phyloP scores from a whole-genome alignment of 2,888 invertebrate species.

The Caenorhabditis macrosperma region DNA sequence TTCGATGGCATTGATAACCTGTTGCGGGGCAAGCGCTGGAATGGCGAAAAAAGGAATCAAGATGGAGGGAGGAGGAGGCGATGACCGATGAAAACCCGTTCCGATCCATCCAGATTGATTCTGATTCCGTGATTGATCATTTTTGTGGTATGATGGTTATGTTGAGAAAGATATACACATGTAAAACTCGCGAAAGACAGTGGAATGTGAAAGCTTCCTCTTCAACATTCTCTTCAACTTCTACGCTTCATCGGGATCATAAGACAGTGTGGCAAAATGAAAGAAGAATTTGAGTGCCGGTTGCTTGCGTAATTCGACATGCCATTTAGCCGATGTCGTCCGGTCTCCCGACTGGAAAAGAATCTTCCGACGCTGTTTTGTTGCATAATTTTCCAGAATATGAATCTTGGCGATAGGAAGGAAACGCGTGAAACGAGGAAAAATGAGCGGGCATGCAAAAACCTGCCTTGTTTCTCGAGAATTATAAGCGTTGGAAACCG shows the following conservation, averaged over 20 bases:
- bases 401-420: background rate
- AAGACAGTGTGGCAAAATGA: no score
- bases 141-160: slow-evolving; percentile 53
- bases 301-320: slow-evolving; percentile 29
- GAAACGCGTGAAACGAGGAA: slow-evolving; percentile 11
- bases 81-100: slow-evolving; percentile 25
- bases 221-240: no score
- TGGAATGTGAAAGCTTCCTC: no score
- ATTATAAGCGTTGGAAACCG: slow-evolving; percentile 22
- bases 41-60: slow-evolving; percentile 23
- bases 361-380: slow-evolving; percentile 27
- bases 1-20: slow-evolving; percentile 50
- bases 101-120: slow-evolving; percentile 46
- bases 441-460: slow-evolving; percentile 23
- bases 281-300: background rate
- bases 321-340: slow-evolving; percentile 43
- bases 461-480: slow-evolving; percentile 30
- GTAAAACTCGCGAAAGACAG: no score
- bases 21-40: slow-evolving; percentile 27
- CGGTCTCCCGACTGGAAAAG: slow-evolving; percentile 31
- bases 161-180: background rate
- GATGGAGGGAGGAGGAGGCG: no score
- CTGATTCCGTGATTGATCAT: slow-evolving; percentile 54
- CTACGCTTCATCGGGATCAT: no score
- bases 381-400: slow-evolving; percentile 47